A percentile compares a stretch with the other conserved stretches of the same genome.
These are phyloP conservation scores for Tetraodon nigroviridis DNA, from an alignment of 2,113 vertebrate genomes.

Conservation along the genomic window DNA sequence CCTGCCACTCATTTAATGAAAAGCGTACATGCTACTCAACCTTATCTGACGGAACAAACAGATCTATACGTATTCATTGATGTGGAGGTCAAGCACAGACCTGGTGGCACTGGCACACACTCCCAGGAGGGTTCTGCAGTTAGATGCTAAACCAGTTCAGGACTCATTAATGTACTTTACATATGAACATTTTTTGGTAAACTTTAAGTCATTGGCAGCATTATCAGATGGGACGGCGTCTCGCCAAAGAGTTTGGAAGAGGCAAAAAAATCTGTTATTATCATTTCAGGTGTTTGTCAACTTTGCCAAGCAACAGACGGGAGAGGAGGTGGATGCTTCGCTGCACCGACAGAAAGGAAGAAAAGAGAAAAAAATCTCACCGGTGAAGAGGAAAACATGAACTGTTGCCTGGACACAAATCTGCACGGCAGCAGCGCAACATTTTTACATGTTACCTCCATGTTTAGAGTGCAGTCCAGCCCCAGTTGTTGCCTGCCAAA, in stretches of 20 bases:
- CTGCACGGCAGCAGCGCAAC: background rate
- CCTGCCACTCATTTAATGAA: too few relatives aligned
- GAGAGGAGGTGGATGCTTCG: slow-evolving; percentile 78
- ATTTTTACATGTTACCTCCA: background rate
- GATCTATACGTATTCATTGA: too few relatives aligned
- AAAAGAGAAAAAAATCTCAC: slow-evolving; percentile 78
- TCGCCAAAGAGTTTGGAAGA: background rate
- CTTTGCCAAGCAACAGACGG: slow-evolving; percentile 91
- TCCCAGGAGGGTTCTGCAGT: too few relatives aligned
- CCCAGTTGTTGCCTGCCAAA: slow-evolving; percentile 14
- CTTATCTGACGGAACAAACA: too few relatives aligned
- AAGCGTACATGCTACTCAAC: too few relatives aligned
- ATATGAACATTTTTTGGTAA: too few relatives aligned
- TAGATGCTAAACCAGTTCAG: too few relatives aligned
- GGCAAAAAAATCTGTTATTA: background rate
- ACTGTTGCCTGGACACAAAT: background rate
- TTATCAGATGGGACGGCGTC: too few relatives aligned
- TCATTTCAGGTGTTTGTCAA: slow-evolving; percentile 84
- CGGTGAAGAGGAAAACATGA: slow-evolving; percentile 63
- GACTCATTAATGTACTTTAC: too few relatives aligned
- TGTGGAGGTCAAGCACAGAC: too few relatives aligned
- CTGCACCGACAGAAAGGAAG: slow-evolving; percentile 77
- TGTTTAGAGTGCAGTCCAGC: background rate
- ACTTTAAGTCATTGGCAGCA: too few relatives aligned
- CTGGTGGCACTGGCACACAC: too few relatives aligned